Evolutionary conservation across 2,888 invertebrate genomes (phyloP), one percentile per base, ranked within the genome.

Genomic region (Yponomeuta evonymella): DNA sequence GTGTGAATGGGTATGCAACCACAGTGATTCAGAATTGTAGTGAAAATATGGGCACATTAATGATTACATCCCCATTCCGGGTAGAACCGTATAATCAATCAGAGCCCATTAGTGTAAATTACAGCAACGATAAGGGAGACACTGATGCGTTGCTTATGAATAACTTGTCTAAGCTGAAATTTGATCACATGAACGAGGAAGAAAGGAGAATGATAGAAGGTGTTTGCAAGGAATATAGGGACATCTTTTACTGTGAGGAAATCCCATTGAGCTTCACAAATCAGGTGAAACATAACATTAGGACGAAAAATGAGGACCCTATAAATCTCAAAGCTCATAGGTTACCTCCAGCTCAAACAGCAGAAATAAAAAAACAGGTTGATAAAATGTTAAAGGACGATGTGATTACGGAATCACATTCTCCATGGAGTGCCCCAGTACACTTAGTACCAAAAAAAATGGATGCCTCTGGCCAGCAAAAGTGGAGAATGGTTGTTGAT

Each of bases 401-500:
- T 65, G 33, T 65, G 48, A 69, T 75, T 3, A 74, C 75, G 11
- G 68, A 71, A 66, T 73, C 73, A 4, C 48, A 70, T 66, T 76
- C 76, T 1, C 78, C 77, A 2, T 78, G 76, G 77, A 75, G 72
- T 63, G 73, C 75, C 0, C 79, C 78, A 0, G 74, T 79, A 33
- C 76, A 75, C 70, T 33, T 79, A 12, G 78, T 78, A 33, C 33
- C 33, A 33, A 33, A 33, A 33, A 33, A 33, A 33, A 33, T 36
- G 6, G 76, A 76, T 63, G 72, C 74, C 23, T 71, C 73, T 12
- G 75, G 74, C 8, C 58, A 73, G 72, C 71, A 48, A n/a, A 74
- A 75, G 70, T 76, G 70, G 71, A 48, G 76, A 63, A 70, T 83
- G 4, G 83, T 84, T 6, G 77, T 83, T 1, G 83, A 84, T 73